phyloP scores from a whole-genome alignment of 2,888 invertebrate genomes.

The Hipparchia sbordonii region DNA sequence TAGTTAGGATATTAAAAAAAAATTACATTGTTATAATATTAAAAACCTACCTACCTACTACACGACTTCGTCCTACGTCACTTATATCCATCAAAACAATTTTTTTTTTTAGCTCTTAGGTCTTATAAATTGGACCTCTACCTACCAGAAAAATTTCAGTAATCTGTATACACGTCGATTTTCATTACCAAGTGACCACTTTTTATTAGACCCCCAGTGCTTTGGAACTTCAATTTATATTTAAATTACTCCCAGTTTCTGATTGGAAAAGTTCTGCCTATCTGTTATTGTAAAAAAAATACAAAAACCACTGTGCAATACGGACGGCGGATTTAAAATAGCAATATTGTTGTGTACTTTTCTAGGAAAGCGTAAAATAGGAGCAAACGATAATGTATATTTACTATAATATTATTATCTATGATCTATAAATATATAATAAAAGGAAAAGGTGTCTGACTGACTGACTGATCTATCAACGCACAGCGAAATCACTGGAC shows the following conservation, averaged over 20 bases:
- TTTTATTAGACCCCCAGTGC: constrained; percentile 55
- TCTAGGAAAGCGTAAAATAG: neutral
- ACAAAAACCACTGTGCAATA: constrained; percentile 52
- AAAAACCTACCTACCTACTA: too few species aligned
- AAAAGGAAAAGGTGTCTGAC: too few species aligned
- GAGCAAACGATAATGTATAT: neutral
- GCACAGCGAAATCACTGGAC: too few species aligned
- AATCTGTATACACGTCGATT: constrained; percentile 69
- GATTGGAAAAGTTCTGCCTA: constrained; percentile 55
- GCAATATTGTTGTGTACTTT: constrained; percentile 26
- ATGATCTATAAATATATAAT: too few species aligned
- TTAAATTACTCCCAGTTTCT: constrained; percentile 54
- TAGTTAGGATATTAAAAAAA: too few species aligned
- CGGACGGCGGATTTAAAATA: constrained; percentile 31
- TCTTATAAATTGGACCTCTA: constrained; percentile 16
- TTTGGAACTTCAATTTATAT: constrained; percentile 58
- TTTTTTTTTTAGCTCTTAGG: neutral
- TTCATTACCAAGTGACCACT: constrained; percentile 66
- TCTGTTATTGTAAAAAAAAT: constrained; percentile 47
- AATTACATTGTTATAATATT: too few species aligned
- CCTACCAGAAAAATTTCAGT: constrained; percentile 46
- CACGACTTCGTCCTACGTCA: too few species aligned
- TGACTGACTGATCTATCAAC: too few species aligned
- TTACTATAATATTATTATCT: too few species aligned
- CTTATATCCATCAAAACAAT: neutral